These are phyloP conservation scores for Nipponacmea schrenckii DNA, from an alignment of 2,888 invertebrate genomes.

Conservation along the genomic window DNA sequence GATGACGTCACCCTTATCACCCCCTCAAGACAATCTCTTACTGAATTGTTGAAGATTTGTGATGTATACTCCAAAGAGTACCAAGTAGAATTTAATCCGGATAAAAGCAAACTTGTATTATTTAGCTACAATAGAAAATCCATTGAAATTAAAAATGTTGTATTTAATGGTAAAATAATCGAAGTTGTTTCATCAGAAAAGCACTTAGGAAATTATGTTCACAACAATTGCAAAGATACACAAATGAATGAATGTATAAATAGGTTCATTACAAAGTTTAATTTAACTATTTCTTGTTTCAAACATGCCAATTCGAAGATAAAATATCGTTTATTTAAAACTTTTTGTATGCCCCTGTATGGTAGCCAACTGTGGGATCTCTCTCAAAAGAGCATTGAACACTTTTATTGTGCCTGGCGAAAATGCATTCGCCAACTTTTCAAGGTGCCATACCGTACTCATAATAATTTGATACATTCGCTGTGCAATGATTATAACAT, in stretches of 20 bases:
- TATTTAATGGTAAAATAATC: no score
- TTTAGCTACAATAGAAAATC: neutral
- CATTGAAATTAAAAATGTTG: neutral
- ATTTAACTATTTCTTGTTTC: no score
- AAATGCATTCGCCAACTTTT: neutral
- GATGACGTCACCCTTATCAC: conserved; percentile 15
- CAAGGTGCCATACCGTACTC: no score
- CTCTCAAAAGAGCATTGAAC: neutral
- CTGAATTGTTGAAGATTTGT: neutral
- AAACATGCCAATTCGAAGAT: no score
- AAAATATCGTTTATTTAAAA: no score
- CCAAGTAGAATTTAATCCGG: neutral
- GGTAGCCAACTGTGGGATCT: neutral
- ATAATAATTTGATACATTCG: no score
- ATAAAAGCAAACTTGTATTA: neutral
- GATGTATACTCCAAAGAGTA: neutral
- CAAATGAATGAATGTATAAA: neutral
- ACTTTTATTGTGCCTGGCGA: neutral
- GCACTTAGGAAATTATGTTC: neutral
- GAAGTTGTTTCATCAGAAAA: neutral
- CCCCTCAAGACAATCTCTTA: neutral
- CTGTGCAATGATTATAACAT: no score
- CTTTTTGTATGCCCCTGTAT: no score
- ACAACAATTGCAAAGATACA: neutral
- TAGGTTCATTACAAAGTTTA: neutral